Percentiles rank a stretch among this genome's conserved stretches.
phyloP scores from a whole-genome alignment of 2,888 invertebrate species.

The Sminthurinus aureus region DNA sequence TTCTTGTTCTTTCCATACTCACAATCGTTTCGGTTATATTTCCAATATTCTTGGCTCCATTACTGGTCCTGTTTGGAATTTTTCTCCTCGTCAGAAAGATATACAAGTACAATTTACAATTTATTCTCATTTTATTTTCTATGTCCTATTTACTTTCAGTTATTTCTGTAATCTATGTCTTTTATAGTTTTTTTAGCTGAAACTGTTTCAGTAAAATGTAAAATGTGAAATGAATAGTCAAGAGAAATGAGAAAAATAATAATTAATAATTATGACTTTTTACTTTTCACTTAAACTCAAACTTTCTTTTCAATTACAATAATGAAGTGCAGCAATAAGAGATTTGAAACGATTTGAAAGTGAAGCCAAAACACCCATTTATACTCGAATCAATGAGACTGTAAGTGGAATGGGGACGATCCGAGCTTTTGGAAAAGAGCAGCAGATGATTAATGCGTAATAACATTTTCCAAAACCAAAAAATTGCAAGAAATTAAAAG shows the following conservation, averaged over 20 bases:
- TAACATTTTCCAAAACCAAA: too few species aligned
- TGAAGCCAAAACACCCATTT: conserved; percentile 68
- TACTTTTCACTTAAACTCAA: too few species aligned
- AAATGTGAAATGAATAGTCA: background rate
- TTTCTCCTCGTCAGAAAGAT: conserved; percentile 64
- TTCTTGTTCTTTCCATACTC: conserved; percentile 66
- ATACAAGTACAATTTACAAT: conserved; percentile 61
- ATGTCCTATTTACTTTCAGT: too few species aligned
- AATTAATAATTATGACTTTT: too few species aligned
- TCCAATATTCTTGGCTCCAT: conserved; percentile 65
- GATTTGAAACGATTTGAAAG: conserved; percentile 69
- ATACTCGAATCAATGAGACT: conserved; percentile 69
- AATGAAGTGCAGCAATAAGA: conserved; percentile 64
- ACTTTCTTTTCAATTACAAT: conserved; percentile 6
- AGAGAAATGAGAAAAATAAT: background rate
- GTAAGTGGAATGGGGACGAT: conserved; percentile 70
- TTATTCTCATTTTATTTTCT: too few species aligned
- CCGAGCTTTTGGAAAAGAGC: conserved; percentile 69
- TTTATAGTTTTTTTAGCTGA: conserved; percentile 1
- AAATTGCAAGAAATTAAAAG: background rate
- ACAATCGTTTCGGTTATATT: conserved; percentile 67
- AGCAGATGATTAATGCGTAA: conserved; percentile 65
- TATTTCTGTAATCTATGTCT: background rate
- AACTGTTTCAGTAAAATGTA: too few species aligned
- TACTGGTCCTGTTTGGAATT: conserved; percentile 64